Conservation (phyloP, 2,888 invertebrate species). For the Glyphotaelius pellucidus region DNA sequence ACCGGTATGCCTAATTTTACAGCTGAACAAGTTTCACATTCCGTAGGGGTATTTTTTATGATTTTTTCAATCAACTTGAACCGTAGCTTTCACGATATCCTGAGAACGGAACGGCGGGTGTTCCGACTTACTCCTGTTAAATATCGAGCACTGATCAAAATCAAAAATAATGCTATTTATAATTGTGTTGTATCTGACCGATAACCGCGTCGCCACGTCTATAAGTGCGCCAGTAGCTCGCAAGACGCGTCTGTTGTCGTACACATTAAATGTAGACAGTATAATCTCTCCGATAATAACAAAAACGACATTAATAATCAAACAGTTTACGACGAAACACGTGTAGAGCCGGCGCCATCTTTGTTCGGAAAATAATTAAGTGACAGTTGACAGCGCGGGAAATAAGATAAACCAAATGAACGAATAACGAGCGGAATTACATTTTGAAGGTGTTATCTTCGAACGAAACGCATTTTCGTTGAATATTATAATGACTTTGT, state of each 20-base stretch:
- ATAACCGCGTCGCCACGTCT: not conserved
- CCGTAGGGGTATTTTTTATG: too few relatives aligned
- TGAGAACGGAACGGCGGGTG: not conserved
- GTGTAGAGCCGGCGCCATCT: conserved; percentile 1
- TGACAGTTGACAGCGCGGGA: conserved; percentile 25
- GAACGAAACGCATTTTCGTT: not conserved
- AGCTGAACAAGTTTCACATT: too few relatives aligned
- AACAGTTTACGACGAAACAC: not conserved
- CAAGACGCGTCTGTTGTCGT: conserved; percentile 2
- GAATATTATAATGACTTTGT: not conserved
- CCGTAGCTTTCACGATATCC: not conserved
- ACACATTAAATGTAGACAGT: not conserved
- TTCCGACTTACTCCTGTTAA: not conserved
- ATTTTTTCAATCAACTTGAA: not conserved
- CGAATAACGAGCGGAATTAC: not conserved
- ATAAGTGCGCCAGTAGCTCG: conserved; percentile 1
- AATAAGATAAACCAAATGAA: not conserved
- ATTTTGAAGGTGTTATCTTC: not conserved
- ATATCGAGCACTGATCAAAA: not conserved
- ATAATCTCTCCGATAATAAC: not conserved
- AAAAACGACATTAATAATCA: not conserved
- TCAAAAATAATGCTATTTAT: conserved; percentile 7
- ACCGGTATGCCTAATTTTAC: too few relatives aligned
- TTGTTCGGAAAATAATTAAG: conserved; percentile 12
- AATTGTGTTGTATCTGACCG: conserved; percentile 20